Evolutionary conservation across 2,113 vertebrate genomes (phyloP).

Genomic region (Dasyprocta punctata): DNA sequence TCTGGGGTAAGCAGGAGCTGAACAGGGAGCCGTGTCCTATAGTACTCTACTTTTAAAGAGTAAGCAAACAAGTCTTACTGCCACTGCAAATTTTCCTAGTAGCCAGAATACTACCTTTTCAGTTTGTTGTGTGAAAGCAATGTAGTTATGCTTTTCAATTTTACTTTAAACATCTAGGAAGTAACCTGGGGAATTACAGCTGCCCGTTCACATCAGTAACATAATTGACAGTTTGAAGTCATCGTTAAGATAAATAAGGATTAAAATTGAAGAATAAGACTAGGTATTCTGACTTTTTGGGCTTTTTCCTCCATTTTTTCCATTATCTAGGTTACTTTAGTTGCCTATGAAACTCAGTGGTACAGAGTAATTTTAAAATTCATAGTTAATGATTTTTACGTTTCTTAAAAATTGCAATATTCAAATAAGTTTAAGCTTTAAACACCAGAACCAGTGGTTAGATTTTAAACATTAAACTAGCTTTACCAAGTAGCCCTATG

Average conservation of each 20-base stretch:
- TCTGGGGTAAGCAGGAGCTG: neutral
- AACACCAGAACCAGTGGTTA: neutral
- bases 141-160: neutral
- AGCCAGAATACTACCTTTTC: neutral
- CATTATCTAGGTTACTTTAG: constrained; percentile 3
- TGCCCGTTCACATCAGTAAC: neutral
- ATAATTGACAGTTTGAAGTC: neutral
- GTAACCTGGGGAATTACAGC: neutral
- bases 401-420: neutral
- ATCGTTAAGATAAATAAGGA: neutral
- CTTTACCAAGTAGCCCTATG: neutral
- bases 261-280: neutral
- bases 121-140: neutral
- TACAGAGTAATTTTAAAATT: neutral
- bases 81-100: neutral
- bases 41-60: neutral
- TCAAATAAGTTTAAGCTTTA: neutral
- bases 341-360: neutral
- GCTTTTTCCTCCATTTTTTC: too few species aligned
- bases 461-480: constrained; percentile 1
- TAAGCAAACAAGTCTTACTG: neutral
- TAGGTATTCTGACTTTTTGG: neutral
- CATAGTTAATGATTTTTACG: neutral
- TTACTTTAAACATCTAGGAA: neutral
- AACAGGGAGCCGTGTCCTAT: neutral